Conservation (phyloP, 2,888 invertebrate species). For the Syritta pipiens region DNA sequence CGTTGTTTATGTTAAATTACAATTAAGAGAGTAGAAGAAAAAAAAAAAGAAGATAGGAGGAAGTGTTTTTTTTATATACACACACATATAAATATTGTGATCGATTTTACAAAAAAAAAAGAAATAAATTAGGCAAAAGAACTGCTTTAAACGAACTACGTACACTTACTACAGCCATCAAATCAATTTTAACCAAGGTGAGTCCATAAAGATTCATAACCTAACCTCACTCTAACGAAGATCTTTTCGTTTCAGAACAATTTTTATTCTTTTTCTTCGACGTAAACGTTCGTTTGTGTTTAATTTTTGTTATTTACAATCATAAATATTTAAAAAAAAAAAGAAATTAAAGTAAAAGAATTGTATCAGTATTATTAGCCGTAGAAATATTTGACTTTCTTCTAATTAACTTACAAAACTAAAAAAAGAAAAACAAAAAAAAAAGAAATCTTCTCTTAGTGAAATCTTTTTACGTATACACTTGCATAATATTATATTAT, state of each 20-base stretch:
- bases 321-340: slow-evolving; percentile 27
- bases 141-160: slow-evolving; percentile 54
- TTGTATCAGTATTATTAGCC: slow-evolving; percentile 68
- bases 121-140: slow-evolving; percentile 50
- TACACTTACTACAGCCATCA: slow-evolving; percentile 43
- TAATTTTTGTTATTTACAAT: slow-evolving; percentile 48
- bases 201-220: neutral
- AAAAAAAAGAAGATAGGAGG: slow-evolving; percentile 31
- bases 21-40: slow-evolving; percentile 51
- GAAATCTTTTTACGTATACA: slow-evolving; percentile 23
- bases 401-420: too few species aligned
- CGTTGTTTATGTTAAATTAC: slow-evolving; percentile 55
- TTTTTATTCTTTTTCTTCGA: slow-evolving; percentile 4
- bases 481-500: neutral
- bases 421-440: slow-evolving; percentile 5
- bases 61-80: slow-evolving; percentile 33
- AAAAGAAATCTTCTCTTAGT: slow-evolving; percentile 22
- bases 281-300: slow-evolving; percentile 39
- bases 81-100: slow-evolving; percentile 62
- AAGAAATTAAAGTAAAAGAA: too few species aligned
- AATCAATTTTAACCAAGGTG: slow-evolving; percentile 48
- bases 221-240: neutral
- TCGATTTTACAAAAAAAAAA: slow-evolving; percentile 67
- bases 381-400: slow-evolving; percentile 52
- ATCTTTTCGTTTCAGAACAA: slow-evolving; percentile 27